A percentile compares a stretch with the other conserved stretches of the same genome.
These are phyloP conservation scores for Knipowitschia caucasica DNA, from an alignment of 2,797 vertebrate species.

Conservation along the genomic window DNA sequence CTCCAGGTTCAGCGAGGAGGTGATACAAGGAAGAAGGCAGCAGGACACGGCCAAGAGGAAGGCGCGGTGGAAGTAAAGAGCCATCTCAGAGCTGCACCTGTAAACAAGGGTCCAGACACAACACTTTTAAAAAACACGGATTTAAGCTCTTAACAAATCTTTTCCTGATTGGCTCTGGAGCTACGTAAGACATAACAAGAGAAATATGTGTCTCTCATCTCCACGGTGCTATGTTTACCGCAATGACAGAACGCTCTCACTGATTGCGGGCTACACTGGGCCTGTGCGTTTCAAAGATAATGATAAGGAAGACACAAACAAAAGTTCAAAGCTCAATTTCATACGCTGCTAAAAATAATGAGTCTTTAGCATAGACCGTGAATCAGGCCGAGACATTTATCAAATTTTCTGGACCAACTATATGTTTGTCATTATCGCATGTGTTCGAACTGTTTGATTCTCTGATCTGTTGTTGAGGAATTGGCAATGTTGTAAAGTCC, in stretches of 20 bases:
- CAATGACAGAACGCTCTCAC: conserved; percentile 25
- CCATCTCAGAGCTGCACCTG: conserved; percentile 80
- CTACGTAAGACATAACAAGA: conserved; percentile 1
- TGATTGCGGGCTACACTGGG: conserved; percentile 13
- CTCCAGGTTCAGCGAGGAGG: conserved; percentile 86
- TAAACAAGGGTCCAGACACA: conserved; percentile 13
- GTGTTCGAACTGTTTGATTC: no score
- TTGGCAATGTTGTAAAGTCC: no score
- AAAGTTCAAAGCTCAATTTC: background rate
- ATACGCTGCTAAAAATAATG: background rate
- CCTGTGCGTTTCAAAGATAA: conserved; percentile 23
- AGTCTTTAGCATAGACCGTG: background rate
- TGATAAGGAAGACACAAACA: conserved; percentile 14
- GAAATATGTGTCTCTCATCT: conserved; percentile 1
- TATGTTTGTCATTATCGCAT: no score
- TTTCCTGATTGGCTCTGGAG: background rate
- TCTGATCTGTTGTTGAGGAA: no score
- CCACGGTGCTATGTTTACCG: conserved; percentile 12
- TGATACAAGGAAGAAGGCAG: conserved; percentile 70
- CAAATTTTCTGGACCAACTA: no score
- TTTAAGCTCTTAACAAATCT: background rate
- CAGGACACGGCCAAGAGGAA: conserved; percentile 71
- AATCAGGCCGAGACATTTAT: no score
- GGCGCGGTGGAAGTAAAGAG: conserved; percentile 51
- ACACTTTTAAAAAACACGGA: background rate